phyloP scores from a whole-genome alignment of 2,797 vertebrate genomes.

The Pipistrellus pygmaeus region DNA sequence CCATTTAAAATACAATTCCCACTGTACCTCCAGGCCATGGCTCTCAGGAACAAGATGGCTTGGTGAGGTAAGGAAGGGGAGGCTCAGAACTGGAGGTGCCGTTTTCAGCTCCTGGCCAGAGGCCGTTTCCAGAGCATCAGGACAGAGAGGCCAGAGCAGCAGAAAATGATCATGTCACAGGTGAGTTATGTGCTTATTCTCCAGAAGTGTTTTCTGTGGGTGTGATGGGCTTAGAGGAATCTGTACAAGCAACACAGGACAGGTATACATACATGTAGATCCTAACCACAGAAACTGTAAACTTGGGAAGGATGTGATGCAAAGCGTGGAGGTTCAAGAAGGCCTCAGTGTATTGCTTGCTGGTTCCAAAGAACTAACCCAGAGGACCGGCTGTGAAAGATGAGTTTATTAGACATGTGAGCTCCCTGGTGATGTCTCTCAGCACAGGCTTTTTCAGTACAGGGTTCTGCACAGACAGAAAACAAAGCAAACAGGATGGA shows the following conservation, averaged over 20 bases:
- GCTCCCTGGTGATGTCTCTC: background rate
- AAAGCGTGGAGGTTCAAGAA: background rate
- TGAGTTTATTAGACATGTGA: background rate
- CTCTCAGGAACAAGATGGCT: background rate
- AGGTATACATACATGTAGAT: background rate
- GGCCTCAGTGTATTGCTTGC: background rate
- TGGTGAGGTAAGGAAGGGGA: background rate
- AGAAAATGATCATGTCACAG: constrained; percentile 61
- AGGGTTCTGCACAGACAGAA: background rate
- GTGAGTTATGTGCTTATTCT: constrained; percentile 36
- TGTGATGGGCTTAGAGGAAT: background rate
- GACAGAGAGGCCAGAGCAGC: background rate
- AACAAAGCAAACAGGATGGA: background rate
- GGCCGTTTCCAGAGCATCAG: background rate
- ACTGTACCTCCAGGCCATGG: constrained; percentile 1
- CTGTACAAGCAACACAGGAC: background rate
- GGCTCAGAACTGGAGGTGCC: background rate
- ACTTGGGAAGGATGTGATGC: background rate
- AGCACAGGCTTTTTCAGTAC: background rate
- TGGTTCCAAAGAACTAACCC: background rate
- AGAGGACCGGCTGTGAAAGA: background rate
- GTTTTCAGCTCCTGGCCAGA: background rate
- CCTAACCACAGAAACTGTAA: background rate
- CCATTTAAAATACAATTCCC: constrained; percentile 13
- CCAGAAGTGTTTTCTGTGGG: background rate